phyloP scores from a whole-genome alignment of 2,797 vertebrate genomes.

The Stomatorhinus walkeri region DNA sequence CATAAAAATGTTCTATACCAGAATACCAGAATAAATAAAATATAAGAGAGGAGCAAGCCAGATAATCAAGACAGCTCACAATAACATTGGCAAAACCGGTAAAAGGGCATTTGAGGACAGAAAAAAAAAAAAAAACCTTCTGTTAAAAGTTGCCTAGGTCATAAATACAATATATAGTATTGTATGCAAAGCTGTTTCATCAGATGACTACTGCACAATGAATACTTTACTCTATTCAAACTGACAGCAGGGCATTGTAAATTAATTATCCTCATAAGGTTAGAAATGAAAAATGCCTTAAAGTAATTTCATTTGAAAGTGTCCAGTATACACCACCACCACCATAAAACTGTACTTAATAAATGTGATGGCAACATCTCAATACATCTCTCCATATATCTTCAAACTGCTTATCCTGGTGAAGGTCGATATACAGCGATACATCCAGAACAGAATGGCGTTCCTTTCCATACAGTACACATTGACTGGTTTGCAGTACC shows the following conservation, averaged over 20 bases:
- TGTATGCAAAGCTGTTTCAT: neutral
- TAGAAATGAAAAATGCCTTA: neutral
- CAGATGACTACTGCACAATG: neutral
- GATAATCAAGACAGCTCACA: neutral
- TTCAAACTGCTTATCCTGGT: neutral
- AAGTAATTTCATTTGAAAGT: neutral
- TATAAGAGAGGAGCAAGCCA: neutral
- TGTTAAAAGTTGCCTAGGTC: neutral
- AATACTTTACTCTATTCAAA: neutral
- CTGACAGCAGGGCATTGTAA: neutral
- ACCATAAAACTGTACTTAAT: neutral
- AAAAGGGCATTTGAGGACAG: neutral
- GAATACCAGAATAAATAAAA: neutral
- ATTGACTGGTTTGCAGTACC: neutral
- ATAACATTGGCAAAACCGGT: neutral
- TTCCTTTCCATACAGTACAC: neutral
- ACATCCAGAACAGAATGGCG: neutral
- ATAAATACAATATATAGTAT: neutral
- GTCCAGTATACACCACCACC: neutral
- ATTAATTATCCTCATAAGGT: neutral
- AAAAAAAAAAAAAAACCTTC: neutral
- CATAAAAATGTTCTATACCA: neutral
- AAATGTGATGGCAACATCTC: neutral
- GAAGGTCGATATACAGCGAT: neutral
- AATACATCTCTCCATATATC: neutral